Base-by-base conservation (phyloP, 1,140 invertebrate species). In the Thaumetopoea pityocampa region DNA sequence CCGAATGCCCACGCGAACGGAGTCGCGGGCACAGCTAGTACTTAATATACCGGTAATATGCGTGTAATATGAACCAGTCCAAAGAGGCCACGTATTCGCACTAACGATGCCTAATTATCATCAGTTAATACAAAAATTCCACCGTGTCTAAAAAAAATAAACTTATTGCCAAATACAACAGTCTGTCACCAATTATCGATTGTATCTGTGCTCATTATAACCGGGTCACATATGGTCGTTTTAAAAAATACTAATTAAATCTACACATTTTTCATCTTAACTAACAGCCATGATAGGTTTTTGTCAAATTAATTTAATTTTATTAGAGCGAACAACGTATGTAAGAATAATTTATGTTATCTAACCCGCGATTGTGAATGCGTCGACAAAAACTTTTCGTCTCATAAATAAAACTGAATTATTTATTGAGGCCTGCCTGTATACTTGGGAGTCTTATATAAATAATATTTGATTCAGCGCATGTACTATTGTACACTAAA, bases 401-500 rank as follows among this genome's bases (percentile, higher is more conserved):
- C 12, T 43, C 29, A 20, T 22, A 11, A 30, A 14, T 15, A 35
- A 43, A 23, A 40, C 60, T 60, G 51, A 68, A 60, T 68, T 55
- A 66, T 67, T 58, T 61, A 63, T 60, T 33, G 34, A 40, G 38
- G 27, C 23, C 28, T 23, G 18, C 16, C 42, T 15, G 18, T 34
- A 30, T 12, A 27, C 32, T 29, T 29, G 41, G 22, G 46, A 11
- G 30, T 42, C 48, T 62, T 53, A 56, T n/a, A n/a, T 47, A 29
- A 52, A 52, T 32, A 33, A 15, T 33, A 26, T 30, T 36, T 46
- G 36, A 44, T 27, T 51, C 40, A 50, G 53, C 34, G 44, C 27
- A 23, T 32, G 14, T 32, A 65, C 65, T 57, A 70, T 72, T 76
- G 67, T 76, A 59, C 44, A 62, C 62, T 76, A 67, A 70, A 68